phyloP scores from a whole-genome alignment of 2,797 vertebrate genomes.

The Cichlasoma orientale region DNA sequence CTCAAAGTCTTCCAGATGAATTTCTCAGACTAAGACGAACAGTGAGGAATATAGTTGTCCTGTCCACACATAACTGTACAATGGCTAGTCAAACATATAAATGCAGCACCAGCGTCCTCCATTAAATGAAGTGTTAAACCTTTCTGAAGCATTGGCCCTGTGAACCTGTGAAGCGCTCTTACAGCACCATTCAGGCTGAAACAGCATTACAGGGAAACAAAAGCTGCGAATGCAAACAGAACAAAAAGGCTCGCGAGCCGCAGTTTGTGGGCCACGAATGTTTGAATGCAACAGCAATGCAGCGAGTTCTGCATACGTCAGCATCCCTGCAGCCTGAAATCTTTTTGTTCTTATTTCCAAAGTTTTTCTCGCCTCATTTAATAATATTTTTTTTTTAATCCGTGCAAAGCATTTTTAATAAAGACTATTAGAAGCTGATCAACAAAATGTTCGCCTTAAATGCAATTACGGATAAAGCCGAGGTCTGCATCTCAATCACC shows the following conservation, averaged over 20 bases:
- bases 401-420: constrained; percentile 46
- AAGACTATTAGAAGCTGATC: constrained; percentile 55
- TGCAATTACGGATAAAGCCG: constrained; percentile 53
- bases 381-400: constrained; percentile 8
- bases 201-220: not conserved
- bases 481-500: constrained; percentile 59
- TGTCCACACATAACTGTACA: too few species aligned
- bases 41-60: not conserved
- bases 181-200: not conserved
- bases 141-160: not conserved
- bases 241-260: not conserved
- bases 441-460: constrained; percentile 49
- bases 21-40: not conserved
- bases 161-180: not conserved
- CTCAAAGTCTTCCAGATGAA: too few species aligned
- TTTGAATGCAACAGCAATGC: too few species aligned
- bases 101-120: not conserved
- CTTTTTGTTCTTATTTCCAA: not conserved
- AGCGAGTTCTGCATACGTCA: rapidly evolving
- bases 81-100: not conserved
- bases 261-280: not conserved
- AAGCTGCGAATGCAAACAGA: not conserved
- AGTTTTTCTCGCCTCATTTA: constrained; percentile 4
- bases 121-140: not conserved
- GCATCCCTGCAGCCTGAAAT: not conserved